phyloP scores from a whole-genome alignment of 2,113 vertebrate genomes.

The Chionis minor region DNA sequence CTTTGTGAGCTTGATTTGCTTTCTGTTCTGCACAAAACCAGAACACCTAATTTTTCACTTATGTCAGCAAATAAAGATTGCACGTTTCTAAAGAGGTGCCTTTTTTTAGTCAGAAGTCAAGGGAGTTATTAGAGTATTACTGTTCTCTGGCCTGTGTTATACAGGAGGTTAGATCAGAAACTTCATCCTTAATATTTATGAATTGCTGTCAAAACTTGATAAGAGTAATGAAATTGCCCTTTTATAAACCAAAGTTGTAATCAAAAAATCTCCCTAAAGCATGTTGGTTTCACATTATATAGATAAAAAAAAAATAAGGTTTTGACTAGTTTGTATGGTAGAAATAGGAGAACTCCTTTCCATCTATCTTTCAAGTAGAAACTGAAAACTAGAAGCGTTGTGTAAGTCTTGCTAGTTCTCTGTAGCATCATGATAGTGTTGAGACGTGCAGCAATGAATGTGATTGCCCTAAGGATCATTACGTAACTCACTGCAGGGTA shows the following conservation, averaged over 20 bases:
- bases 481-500: neutral
- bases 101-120: neutral
- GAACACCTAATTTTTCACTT: neutral
- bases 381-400: neutral
- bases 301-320: neutral
- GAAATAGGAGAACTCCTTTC: neutral
- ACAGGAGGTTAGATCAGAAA: neutral
- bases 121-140: neutral
- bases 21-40: neutral
- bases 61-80: neutral
- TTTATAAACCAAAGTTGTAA: neutral
- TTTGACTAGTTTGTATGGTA: neutral
- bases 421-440: neutral
- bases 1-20: fast-evolving
- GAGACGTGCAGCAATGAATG: neutral
- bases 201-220: neutral
- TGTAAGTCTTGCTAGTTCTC: neutral
- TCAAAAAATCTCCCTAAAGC: neutral
- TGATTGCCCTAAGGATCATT: neutral
- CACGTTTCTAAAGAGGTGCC: neutral
- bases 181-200: neutral
- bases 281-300: too few relatives aligned
- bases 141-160: neutral
- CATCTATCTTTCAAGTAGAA: neutral
- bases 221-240: neutral